Percentiles rank a stretch among this genome's conserved stretches.
These are phyloP conservation scores for Dipodomys spectabilis DNA, from an alignment of 2,113 vertebrate species.

Conservation along the genomic window DNA sequence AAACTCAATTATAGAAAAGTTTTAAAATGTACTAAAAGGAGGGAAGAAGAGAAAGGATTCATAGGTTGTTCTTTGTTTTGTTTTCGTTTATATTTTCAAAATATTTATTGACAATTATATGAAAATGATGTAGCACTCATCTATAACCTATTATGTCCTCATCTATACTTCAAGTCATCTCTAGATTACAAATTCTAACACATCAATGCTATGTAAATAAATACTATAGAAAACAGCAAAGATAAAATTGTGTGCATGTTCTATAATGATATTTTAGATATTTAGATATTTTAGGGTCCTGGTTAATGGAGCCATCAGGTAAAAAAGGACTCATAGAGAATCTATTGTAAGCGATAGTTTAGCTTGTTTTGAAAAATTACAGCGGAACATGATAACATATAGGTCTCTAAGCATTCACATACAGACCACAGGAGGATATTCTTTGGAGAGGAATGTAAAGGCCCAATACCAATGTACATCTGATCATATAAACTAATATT, in stretches of 20 bases:
- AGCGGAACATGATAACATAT: too few species aligned
- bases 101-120: neutral
- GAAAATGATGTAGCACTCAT: neutral
- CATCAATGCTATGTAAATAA: neutral
- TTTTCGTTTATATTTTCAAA: slow-evolving; percentile 25
- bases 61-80: neutral
- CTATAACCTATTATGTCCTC: neutral
- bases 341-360: neutral
- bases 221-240: neutral
- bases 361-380: neutral
- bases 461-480: too few species aligned
- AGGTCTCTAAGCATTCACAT: too few species aligned
- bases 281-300: neutral
- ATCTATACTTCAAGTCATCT: neutral
- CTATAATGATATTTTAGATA: neutral
- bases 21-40: neutral
- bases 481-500: too few species aligned
- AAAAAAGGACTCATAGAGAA: rapidly evolving
- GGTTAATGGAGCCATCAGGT: neutral
- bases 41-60: neutral
- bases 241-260: neutral
- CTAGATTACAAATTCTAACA: too few species aligned
- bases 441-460: too few species aligned
- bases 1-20: neutral
- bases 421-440: too few species aligned